Conservation (phyloP, 2,113 vertebrate genomes). For the Poeciliopsis occidentalis region DNA sequence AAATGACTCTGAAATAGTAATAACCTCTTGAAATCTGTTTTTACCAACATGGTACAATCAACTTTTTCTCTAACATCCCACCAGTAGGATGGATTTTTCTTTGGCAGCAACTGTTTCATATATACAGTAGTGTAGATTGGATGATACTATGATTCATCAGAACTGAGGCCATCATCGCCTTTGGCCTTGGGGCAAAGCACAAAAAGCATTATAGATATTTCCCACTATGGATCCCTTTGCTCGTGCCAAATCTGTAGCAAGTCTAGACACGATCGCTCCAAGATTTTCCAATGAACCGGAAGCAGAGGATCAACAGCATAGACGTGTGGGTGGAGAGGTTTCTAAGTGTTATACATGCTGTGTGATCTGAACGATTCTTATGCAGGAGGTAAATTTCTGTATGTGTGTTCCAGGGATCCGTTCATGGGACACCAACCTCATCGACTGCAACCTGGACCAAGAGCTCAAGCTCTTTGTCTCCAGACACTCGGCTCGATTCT, state of each 20-base stretch:
- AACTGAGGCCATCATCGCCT: constrained; percentile 1
- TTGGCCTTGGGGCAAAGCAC: constrained; percentile 21
- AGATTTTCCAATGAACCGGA: constrained; percentile 26
- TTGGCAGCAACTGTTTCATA: background rate
- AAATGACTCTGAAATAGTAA: too few species aligned
- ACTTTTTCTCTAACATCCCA: background rate
- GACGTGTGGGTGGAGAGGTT: background rate
- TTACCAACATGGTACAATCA: background rate
- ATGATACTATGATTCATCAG: constrained; percentile 57
- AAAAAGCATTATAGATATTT: constrained; percentile 67
- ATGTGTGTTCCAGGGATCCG: constrained; percentile 87
- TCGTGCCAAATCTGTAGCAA: constrained; percentile 37
- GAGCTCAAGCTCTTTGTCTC: constrained; percentile 98
- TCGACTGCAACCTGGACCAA: constrained; percentile 97
- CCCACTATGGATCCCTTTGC: constrained; percentile 64
- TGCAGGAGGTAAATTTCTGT: background rate
- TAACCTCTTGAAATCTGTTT: too few species aligned
- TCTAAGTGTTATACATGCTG: background rate
- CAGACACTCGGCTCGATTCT: constrained; percentile 95
- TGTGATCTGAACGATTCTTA: background rate
- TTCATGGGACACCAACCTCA: constrained; percentile 95
- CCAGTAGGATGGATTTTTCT: background rate
- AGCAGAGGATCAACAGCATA: constrained; percentile 1
- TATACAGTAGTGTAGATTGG: background rate
- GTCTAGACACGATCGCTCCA: constrained; percentile 8